Conservation (phyloP, 2,888 invertebrate species). For the Psococerastis gibbosa region DNA sequence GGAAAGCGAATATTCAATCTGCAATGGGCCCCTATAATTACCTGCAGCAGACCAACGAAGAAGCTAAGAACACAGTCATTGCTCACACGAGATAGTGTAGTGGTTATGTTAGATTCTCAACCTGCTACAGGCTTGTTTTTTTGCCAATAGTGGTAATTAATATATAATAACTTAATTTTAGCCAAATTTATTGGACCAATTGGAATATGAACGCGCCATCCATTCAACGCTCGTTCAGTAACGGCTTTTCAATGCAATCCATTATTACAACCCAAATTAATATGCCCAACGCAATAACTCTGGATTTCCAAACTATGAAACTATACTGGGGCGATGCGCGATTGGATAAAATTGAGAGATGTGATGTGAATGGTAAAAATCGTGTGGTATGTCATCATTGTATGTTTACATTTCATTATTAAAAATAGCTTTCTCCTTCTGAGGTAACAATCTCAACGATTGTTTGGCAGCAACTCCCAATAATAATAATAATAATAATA, state of each 20-base stretch:
- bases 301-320: conserved; percentile 55
- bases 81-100: too few species aligned
- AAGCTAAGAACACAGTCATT: too few species aligned
- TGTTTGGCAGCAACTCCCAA: too few species aligned
- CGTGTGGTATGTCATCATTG: conserved; percentile 38
- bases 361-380: conserved; percentile 59
- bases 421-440: too few species aligned
- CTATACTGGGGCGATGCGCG: conserved; percentile 75
- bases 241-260: conserved; percentile 44
- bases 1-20: too few species aligned
- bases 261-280: conserved; percentile 60
- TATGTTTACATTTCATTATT: too few species aligned
- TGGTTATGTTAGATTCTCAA: too few species aligned
- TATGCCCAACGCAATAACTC: conserved; percentile 69
- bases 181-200: conserved; percentile 72
- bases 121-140: conserved; percentile 12
- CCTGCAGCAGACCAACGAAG: too few species aligned
- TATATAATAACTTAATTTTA: too few species aligned
- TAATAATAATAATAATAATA: too few species aligned
- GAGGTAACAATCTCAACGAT: too few species aligned
- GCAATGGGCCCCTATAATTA: too few species aligned
- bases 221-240: conserved; percentile 56
- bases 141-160: conserved; percentile 6
- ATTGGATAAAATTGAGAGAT: conserved; percentile 65
- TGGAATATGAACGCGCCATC: conserved; percentile 67